Evolutionary conservation across 2,888 invertebrate species (phyloP).

Genomic region (Drosophila atripex): DNA sequence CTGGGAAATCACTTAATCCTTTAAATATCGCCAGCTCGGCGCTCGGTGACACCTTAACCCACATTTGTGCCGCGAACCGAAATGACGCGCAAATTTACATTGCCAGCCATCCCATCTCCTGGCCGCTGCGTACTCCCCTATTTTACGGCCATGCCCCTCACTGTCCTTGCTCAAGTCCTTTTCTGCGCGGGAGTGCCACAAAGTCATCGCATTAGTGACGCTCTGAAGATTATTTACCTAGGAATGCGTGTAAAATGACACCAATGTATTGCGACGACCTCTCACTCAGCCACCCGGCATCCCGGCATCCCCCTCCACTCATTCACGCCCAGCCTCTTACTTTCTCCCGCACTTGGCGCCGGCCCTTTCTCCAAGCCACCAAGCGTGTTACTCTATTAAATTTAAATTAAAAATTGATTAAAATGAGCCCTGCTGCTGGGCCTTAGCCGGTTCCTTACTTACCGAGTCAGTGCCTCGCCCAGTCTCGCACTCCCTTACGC

Average conservation of each 20-base stretch:
- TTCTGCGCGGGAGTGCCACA: conserved; percentile 10
- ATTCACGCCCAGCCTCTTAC: background rate
- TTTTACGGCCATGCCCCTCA: background rate
- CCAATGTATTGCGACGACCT: conserved; percentile 40
- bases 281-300: background rate
- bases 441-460: background rate
- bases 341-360: background rate
- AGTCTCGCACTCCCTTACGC: too few relatives aligned
- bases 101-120: conserved; percentile 23
- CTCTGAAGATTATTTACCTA: conserved; percentile 71
- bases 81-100: conserved; percentile 77
- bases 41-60: conserved; percentile 63
- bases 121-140: background rate
- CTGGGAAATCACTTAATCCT: conserved; percentile 76
- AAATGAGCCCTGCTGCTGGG: conserved; percentile 59
- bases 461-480: background rate
- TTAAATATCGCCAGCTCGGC: conserved; percentile 54
- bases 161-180: background rate
- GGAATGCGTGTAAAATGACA: conserved; percentile 74
- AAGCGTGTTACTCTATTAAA: conserved; percentile 76
- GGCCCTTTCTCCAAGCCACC: conserved; percentile 22
- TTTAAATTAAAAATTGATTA: conserved; percentile 82
- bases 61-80: conserved; percentile 47
- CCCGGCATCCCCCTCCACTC: background rate
- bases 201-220: conserved; percentile 72